Evolutionary conservation across 1,140 invertebrate genomes (phyloP), one percentile per base, ranked within the genome.

Genomic region (Aphidius ervi): DNA sequence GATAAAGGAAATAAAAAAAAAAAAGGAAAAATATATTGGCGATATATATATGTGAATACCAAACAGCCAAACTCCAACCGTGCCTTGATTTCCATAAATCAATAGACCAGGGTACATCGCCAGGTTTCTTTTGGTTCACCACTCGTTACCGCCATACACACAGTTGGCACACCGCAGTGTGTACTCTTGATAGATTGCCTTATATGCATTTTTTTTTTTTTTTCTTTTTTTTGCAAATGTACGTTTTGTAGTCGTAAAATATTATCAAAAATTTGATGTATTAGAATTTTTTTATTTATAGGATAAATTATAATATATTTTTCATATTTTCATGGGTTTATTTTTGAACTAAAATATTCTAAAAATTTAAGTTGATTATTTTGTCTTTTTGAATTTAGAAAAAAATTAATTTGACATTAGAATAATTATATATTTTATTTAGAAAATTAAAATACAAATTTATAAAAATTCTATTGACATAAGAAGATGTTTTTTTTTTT

Each of bases 51-150:
- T 31, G 23, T 31, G 23, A 31, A 31, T 64, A 62, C 64, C 67
- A 59, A 68, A 71, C 65, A 63, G 60, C 64, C 67, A 59, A 68
- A 71, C 65, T 68, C 65, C 68, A 65, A 65, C 68, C 70, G 61
- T 63, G 65, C 68, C 70, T 71, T 71, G 70, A 71, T 71, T 71
- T 71, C 68, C 68, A 71, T 71, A 71, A 71, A 71, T 70, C 70
- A 71, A 70, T 71, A 71, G 48, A 47, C 57, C 45, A 54, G 58
- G 56, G 42, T 50, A 56, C 56, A 58, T 58, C 54, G 58, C 31
- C 41, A 57, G 62, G 56, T 52, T 59, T 66, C 59, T 66, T 63
- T 63, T 48, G 47, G 62, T 58, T 50, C 8, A 56, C 62, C 56
- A 46, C 55, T 63, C 59, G 64, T 62, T 63, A 62, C 65, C 62